phyloP scores from a whole-genome alignment of 2,888 invertebrate genomes.

The Hypena proboscidalis region DNA sequence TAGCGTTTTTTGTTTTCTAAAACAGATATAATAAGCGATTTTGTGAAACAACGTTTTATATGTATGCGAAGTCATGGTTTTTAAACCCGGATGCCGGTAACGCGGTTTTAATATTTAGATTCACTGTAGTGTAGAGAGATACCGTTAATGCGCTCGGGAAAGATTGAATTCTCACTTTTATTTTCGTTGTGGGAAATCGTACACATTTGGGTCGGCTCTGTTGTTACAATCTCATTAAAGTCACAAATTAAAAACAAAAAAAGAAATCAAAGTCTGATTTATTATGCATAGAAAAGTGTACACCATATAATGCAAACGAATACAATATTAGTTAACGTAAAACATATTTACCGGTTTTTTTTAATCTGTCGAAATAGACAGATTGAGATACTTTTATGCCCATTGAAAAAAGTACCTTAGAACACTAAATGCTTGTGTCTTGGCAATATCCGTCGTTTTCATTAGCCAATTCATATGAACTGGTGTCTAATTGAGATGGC shows the following conservation, averaged over 20 bases:
- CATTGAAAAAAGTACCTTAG: too few relatives aligned
- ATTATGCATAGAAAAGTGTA: too few relatives aligned
- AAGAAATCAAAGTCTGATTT: too few relatives aligned
- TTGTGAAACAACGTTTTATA: constrained; percentile 49
- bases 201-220: constrained; percentile 25
- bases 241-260: too few relatives aligned
- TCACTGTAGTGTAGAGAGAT: constrained; percentile 66
- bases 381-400: too few relatives aligned
- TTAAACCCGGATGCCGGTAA: constrained; percentile 69
- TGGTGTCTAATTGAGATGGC: constrained; percentile 9
- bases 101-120: constrained; percentile 70
- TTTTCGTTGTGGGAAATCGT: constrained; percentile 63
- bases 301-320: too few relatives aligned
- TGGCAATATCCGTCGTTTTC: constrained; percentile 24
- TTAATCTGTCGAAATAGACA: too few relatives aligned
- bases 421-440: constrained; percentile 28
- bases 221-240: too few relatives aligned
- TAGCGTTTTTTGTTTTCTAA: constrained; percentile 43
- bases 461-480: constrained; percentile 47
- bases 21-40: constrained; percentile 54
- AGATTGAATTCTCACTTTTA: constrained; percentile 79
- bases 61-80: constrained; percentile 60
- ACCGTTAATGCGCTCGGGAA: constrained; percentile 67
- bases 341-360: too few relatives aligned
- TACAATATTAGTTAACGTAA: too few relatives aligned